These are phyloP conservation scores for Eulacestoma nigropectus DNA, from an alignment of 2,113 vertebrate species.

Conservation along the genomic window DNA sequence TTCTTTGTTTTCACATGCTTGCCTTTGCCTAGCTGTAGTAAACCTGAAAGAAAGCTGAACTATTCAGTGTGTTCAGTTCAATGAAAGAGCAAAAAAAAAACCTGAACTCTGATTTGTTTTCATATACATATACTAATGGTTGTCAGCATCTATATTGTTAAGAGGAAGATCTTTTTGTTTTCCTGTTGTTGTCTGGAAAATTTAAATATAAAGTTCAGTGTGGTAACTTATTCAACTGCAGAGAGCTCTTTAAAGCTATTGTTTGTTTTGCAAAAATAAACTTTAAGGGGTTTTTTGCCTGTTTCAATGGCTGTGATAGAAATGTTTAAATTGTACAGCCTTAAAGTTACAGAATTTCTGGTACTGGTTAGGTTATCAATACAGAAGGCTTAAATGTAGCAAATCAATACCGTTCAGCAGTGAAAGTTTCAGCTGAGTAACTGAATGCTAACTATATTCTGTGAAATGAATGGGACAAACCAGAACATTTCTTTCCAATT, in stretches of 20 bases:
- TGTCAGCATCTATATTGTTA: neutral
- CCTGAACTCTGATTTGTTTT: neutral
- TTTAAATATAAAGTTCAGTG: neutral
- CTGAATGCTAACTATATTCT: neutral
- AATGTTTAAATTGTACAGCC: neutral
- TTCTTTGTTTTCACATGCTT: neutral
- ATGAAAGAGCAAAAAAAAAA: neutral
- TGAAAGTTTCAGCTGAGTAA: neutral
- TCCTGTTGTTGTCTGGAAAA: neutral
- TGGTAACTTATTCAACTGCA: neutral
- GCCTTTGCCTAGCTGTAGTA: neutral
- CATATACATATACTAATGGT: neutral
- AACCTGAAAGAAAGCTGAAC: neutral
- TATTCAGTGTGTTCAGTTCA: neutral
- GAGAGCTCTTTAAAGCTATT: neutral
- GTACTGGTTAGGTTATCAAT: neutral
- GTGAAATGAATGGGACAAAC: neutral
- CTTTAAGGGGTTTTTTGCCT: neutral
- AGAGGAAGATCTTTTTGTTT: neutral
- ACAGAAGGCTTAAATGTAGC: neutral
- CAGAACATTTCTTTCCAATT: neutral
- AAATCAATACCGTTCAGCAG: neutral
- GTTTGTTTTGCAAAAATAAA: neutral
- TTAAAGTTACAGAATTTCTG: neutral
- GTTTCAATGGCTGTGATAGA: neutral